Conservation (phyloP, 1,140 invertebrate species). For the Camponotus vicinus region DNA sequence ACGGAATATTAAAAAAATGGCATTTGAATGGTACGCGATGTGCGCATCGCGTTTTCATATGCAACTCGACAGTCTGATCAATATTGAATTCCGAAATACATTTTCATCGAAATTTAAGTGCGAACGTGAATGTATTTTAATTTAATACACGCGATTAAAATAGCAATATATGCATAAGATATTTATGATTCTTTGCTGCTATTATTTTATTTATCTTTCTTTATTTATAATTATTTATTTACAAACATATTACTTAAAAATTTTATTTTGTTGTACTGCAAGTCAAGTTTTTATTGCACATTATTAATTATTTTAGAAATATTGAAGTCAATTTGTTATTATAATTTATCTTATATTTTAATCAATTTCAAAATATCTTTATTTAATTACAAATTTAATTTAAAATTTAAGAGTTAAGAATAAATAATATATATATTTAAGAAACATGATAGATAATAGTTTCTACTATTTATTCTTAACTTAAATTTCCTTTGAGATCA, state of each 20-base stretch:
- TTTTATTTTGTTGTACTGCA: neutral
- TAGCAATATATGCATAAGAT: neutral
- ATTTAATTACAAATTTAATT: neutral
- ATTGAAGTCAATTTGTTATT: too few species aligned
- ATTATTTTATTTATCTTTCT: too few species aligned
- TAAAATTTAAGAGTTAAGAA: neutral
- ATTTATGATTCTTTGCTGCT: neutral
- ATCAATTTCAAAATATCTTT: neutral
- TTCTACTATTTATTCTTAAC: neutral
- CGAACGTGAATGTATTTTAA: neutral
- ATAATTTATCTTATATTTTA: neutral
- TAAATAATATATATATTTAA: neutral
- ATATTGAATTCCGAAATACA: conserved; percentile 43
- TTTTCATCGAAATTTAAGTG: conserved; percentile 29
- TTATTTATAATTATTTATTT: neutral
- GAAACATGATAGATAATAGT: neutral
- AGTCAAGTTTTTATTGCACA: neutral
- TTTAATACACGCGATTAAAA: conserved; percentile 6
- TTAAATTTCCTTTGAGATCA: conserved; percentile 17
- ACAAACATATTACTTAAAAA: neutral
- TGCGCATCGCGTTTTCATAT: conserved; percentile 3
- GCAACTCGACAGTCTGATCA: neutral
- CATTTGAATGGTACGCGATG: neutral
- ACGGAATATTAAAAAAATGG: conserved; percentile 36
- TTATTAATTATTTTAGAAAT: neutral